Percentiles rank a stretch among this genome's conserved stretches.
Evolutionary conservation across 2,797 vertebrate genomes (phyloP).

Genomic region (Streptopelia turtur): DNA sequence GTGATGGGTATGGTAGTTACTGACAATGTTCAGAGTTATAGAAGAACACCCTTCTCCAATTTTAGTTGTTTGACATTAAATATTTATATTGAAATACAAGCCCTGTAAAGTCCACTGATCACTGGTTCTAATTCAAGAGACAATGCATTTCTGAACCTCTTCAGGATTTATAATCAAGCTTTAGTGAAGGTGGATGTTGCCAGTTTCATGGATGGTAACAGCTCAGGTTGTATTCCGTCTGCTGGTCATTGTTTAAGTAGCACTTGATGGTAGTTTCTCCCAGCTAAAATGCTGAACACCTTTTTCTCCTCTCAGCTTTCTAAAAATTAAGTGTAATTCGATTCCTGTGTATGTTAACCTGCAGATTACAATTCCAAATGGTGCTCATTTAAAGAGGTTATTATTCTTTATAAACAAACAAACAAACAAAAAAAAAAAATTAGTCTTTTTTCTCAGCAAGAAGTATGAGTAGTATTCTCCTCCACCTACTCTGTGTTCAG

Average conservation of each 20-base stretch:
- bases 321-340: conserved; percentile 9
- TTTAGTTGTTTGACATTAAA: conserved; percentile 28
- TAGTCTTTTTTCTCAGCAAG: not conserved
- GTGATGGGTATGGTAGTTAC: not conserved
- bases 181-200: not conserved
- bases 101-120: conserved; percentile 27
- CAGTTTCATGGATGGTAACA: conserved; percentile 7
- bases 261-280: not conserved
- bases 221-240: not conserved
- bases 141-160: not conserved
- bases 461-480: not conserved
- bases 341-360: not conserved
- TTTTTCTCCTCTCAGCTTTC: conserved; percentile 9
- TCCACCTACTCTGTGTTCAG: not conserved
- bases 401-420: not conserved
- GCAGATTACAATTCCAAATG: not conserved
- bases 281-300: not conserved
- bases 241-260: not conserved
- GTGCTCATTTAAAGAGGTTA: not conserved
- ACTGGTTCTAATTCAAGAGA: conserved; percentile 12
- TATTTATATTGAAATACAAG: conserved; percentile 21
- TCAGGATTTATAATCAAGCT: not conserved
- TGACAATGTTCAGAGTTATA: not conserved
- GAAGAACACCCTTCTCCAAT: not conserved
- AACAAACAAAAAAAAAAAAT: not conserved